These are phyloP conservation scores for Silurus lanzhouensis DNA, from an alignment of 2,797 vertebrate species.

Conservation along the genomic window DNA sequence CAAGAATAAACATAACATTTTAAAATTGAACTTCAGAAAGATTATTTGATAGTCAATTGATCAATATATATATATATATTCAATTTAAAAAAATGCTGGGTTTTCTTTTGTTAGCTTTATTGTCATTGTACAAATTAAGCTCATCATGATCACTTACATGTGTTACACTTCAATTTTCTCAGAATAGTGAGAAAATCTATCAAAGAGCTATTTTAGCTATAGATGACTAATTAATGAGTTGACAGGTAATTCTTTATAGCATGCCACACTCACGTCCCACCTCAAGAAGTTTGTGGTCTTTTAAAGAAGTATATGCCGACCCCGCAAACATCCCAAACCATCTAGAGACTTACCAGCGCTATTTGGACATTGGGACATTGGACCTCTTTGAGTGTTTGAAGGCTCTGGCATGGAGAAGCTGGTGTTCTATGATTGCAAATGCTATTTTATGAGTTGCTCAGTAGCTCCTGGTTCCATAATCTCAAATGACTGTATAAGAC, in stretches of 20 bases:
- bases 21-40: neutral
- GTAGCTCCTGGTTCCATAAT: too few species aligned
- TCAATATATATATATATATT: neutral
- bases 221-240: neutral
- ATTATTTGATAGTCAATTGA: neutral
- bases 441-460: too few species aligned
- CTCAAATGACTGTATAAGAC: too few species aligned
- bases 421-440: too few species aligned
- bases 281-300: too few species aligned
- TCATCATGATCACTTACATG: neutral
- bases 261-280: neutral
- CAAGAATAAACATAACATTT: neutral
- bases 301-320: too few species aligned
- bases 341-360: too few species aligned
- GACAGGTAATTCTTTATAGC: neutral
- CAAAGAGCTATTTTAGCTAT: neutral
- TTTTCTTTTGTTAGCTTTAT: neutral
- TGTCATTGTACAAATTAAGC: neutral
- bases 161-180: neutral
- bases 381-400: too few species aligned
- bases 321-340: too few species aligned
- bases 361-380: too few species aligned
- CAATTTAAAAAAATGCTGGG: neutral
- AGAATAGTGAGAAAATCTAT: neutral
- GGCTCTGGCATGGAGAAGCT: too few species aligned